Evolutionary conservation across 2,888 invertebrate species (phyloP), one percentile per base, ranked within the genome.

Genomic region (Psylliodes chrysocephalus): DNA sequence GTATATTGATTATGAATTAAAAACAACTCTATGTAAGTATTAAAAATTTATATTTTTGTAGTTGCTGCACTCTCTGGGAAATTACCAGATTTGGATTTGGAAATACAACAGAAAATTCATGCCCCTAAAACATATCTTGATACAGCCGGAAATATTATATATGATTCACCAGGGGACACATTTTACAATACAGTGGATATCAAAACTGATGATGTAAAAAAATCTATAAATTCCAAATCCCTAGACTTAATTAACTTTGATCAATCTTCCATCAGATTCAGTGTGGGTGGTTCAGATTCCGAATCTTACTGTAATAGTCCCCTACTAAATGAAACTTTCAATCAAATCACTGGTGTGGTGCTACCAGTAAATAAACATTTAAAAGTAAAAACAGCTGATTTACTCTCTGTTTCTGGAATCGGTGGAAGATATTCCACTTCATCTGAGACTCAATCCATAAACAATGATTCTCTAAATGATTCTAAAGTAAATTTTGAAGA

Each of bases 401-500:
- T 49, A 28, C 19, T 49, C n/a, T 28, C 28, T 28, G 6, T 30
- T 28, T 15, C 49, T 28, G 49, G 49, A 49, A 49, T 25, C n/a
- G 5, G 12, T 28, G 10, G 15, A 12, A n/a, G 12, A 28, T 28
- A 15, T 25, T 25, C 49, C 14, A n/a, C 0, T 25, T 30, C 49
- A 12, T 1, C n/a, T 25, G 5, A 47, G 8, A n/a, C 22, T 47
- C 25, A 22, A 4, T 47, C 25, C 25, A 25, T 47, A n/a, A 49
- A 10, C 12, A 12, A 2, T 33, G 18, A 51, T 33, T 10, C 30
- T 30, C 1, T 8, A 30, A 6, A 8, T 8, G 8, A 30, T 30
- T 8, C 30, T 30, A 30, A 30, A 30, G 8, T 22, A 22, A n/a
- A n/a, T n/a, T n/a, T 22, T 22, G 22, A 22, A 22, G 6, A 22